Percentiles rank a stretch among this genome's conserved stretches.
phyloP scores from a whole-genome alignment of 2,888 invertebrate genomes.

The Diarsia mendica region DNA sequence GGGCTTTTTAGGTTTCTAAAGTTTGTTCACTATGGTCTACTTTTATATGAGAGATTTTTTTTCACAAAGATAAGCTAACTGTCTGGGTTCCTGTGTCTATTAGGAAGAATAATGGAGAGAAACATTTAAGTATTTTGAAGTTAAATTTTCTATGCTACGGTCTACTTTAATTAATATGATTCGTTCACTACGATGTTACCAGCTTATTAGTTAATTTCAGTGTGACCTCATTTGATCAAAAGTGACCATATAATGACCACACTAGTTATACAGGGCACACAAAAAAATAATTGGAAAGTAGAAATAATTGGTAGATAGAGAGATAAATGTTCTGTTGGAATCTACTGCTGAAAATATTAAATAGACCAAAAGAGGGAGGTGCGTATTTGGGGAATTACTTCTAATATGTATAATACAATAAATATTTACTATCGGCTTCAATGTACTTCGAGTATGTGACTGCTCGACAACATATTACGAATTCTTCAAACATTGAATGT shows the following conservation, averaged over 20 bases:
- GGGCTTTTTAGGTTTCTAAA: no score
- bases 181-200: slow-evolving; percentile 49
- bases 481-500: no score
- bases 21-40: background rate
- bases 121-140: background rate
- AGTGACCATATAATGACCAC: background rate
- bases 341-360: background rate
- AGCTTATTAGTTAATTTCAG: slow-evolving; percentile 35
- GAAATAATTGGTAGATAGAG: background rate
- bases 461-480: no score
- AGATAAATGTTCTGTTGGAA: background rate
- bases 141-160: background rate
- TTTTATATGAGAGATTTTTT: background rate
- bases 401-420: no score
- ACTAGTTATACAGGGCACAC: background rate
- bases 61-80: background rate
- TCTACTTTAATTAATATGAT: slow-evolving; percentile 3
- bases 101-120: background rate
- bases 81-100: background rate
- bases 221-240: background rate
- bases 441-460: no score
- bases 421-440: no score
- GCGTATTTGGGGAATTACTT: no score
- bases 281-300: no score
- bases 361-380: no score